Evolutionary conservation across 35 echinoderm and acorn worm species (phyloP).

Genomic region (Amphiura filiformis): DNA sequence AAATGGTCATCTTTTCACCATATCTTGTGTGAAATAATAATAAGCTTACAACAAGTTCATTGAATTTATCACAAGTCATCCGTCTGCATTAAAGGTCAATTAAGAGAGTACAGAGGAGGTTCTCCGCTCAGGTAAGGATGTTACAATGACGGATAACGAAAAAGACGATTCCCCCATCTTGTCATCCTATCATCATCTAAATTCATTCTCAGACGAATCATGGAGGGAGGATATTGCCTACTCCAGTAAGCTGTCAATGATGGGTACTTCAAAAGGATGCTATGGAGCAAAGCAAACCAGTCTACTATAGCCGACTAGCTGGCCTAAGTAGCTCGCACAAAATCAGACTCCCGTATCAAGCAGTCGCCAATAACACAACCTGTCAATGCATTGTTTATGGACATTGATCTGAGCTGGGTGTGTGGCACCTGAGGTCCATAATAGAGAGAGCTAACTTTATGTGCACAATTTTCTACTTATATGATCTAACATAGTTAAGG

Average conservation of each 20-base stretch:
- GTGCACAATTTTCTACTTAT: too few species aligned
- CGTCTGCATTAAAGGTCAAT: neutral
- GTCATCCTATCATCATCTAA: neutral
- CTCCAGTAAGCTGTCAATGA: neutral
- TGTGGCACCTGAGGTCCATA: neutral
- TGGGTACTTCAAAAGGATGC: neutral
- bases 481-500: too few species aligned
- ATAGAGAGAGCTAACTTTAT: neutral
- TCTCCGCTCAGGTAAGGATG: neutral
- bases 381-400: constrained; percentile 9
- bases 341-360: too few species aligned
- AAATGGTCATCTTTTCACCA: neutral
- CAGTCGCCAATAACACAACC: neutral
- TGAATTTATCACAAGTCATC: neutral
- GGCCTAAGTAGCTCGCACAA: too few species aligned
- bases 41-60: neutral
- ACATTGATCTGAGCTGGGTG: neutral
- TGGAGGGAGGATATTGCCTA: neutral
- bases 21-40: neutral
- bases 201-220: neutral
- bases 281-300: too few species aligned
- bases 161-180: neutral
- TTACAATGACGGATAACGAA: neutral
- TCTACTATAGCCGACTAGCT: too few species aligned
- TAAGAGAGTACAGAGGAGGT: neutral